These are phyloP conservation scores for Schizopygopsis pylzovi DNA, from an alignment of 2,797 vertebrate species.

Conservation along the genomic window DNA sequence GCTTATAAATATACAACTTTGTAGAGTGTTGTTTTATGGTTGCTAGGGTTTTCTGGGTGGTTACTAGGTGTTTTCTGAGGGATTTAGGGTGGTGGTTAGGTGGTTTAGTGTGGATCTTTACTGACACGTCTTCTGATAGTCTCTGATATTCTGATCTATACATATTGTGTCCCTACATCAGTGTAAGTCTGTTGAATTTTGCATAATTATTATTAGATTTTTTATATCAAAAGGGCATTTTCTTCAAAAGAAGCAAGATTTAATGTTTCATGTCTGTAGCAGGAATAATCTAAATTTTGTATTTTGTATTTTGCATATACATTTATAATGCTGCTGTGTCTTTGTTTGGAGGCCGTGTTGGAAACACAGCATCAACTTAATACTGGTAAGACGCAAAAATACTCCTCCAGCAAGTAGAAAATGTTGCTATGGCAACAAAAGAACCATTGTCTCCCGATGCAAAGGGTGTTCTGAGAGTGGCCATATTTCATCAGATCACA, in stretches of 20 bases:
- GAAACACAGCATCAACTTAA: slow-evolving; percentile 12
- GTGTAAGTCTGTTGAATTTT: not conserved
- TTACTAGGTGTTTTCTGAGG: not conserved
- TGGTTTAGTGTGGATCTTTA: not conserved
- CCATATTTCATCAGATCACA: slow-evolving; percentile 38
- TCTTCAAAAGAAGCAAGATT: not conserved
- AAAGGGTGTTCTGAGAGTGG: slow-evolving; percentile 42
- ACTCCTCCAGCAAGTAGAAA: slow-evolving; percentile 54
- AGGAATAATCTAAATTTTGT: not conserved
- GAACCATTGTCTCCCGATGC: slow-evolving; percentile 62
- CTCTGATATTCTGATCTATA: not conserved
- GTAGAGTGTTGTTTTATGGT: not conserved
- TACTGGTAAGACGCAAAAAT: slow-evolving; percentile 32
- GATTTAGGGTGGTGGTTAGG: not conserved
- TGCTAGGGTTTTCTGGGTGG: not conserved
- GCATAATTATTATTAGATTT: too few relatives aligned
- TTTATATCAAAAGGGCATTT: not conserved
- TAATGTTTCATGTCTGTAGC: not conserved
- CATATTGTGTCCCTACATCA: not conserved
- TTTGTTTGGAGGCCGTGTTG: not conserved
- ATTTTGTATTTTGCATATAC: not conserved
- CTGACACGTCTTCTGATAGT: not conserved
- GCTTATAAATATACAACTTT: too few relatives aligned
- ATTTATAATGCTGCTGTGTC: not conserved
- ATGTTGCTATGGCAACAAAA: slow-evolving; percentile 74